phyloP scores from a whole-genome alignment of 1,140 invertebrate genomes.

The Olivierus martensii region DNA sequence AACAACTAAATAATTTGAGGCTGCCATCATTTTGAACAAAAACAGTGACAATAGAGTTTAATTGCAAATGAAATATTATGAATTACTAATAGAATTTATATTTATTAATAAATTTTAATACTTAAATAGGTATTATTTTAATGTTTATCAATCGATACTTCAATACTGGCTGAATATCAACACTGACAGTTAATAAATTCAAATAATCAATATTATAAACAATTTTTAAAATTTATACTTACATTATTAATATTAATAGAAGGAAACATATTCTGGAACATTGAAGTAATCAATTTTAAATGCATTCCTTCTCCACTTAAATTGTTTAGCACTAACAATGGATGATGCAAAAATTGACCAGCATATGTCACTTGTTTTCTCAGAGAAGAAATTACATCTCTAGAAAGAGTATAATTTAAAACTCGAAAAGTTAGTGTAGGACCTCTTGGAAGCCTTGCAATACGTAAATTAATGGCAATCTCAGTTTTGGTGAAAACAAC shows the following conservation, averaged over 20 bases:
- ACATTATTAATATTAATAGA: conserved; percentile 81
- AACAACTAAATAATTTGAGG: too few relatives aligned
- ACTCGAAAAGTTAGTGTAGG: conserved; percentile 67
- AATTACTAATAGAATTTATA: too few relatives aligned
- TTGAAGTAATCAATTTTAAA: conserved; percentile 80
- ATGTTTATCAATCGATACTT: too few relatives aligned
- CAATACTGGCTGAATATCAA: too few relatives aligned
- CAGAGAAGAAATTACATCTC: conserved; percentile 70
- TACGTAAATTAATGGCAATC: conserved; percentile 32
- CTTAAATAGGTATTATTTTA: too few relatives aligned
- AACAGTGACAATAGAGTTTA: too few relatives aligned
- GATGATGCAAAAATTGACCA: conserved; percentile 57
- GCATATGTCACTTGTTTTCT: conserved; percentile 52
- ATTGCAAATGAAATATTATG: too few relatives aligned
- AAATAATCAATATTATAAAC: not conserved
- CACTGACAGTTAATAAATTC: too few relatives aligned
- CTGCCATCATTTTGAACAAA: too few relatives aligned
- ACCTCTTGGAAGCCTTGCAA: conserved; percentile 38
- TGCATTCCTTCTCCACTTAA: conserved; percentile 77
- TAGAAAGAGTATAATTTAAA: conserved; percentile 60
- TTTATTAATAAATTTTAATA: too few relatives aligned
- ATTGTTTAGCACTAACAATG: conserved; percentile 85
- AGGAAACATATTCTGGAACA: conserved; percentile 98
- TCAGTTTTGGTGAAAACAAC: conserved; percentile 38
- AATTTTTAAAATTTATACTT: conserved; percentile 20